These are phyloP conservation scores for Brachionus calyciflorus DNA, from an alignment of 1,140 invertebrate species.

Conservation along the genomic window DNA sequence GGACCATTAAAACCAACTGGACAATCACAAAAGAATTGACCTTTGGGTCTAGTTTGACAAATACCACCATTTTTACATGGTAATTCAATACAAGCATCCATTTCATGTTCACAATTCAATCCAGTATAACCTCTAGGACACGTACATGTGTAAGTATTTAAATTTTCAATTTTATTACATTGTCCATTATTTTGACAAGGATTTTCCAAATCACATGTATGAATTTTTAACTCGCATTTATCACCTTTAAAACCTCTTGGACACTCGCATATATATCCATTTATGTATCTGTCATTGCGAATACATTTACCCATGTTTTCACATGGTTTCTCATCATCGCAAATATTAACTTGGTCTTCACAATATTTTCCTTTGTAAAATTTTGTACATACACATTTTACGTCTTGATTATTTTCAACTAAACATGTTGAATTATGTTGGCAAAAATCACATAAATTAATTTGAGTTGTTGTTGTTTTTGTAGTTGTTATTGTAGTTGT, in stretches of 20 bases:
- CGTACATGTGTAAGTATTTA: constrained; percentile 63
- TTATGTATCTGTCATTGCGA: neutral
- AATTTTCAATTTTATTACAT: constrained; percentile 18
- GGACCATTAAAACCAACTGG: neutral
- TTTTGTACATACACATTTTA: constrained; percentile 47
- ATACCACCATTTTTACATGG: constrained; percentile 39
- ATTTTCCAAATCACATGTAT: neutral
- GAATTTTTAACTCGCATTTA: neutral
- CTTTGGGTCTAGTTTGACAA: neutral
- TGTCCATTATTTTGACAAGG: constrained; percentile 23
- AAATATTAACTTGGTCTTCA: neutral
- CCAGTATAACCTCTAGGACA: constrained; percentile 71
- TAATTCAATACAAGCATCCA: neutral
- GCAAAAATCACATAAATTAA: neutral
- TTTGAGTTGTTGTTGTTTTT: neutral
- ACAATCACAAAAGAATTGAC: constrained; percentile 15
- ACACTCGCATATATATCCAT: constrained; percentile 16
- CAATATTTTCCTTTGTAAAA: constrained; percentile 48
- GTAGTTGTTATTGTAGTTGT: constrained; percentile 1
- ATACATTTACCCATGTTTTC: constrained; percentile 2
- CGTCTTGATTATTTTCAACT: neutral
- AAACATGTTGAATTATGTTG: constrained; percentile 24
- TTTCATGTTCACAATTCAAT: constrained; percentile 69
- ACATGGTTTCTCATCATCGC: neutral
- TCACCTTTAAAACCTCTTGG: neutral